Evolutionary conservation across 2,888 invertebrate genomes (phyloP).

Genomic region (Xestia c-nigrum): DNA sequence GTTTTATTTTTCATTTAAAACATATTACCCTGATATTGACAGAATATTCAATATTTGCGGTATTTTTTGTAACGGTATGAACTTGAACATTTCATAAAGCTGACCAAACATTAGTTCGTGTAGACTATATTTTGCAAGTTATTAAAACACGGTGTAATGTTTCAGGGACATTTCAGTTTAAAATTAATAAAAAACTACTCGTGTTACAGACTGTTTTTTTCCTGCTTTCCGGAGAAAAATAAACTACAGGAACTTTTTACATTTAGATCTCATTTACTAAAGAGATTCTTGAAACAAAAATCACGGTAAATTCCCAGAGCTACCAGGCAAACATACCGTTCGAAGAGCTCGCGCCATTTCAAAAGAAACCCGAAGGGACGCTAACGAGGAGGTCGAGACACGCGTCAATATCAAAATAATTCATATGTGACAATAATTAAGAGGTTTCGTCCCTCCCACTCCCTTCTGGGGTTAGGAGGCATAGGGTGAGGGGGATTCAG

Average conservation of each 20-base stretch:
- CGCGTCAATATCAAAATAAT: constrained; percentile 88
- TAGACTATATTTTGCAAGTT: background rate
- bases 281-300: constrained; percentile 50
- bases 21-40: background rate
- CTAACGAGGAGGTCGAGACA: constrained; percentile 71
- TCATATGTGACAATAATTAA: constrained; percentile 89
- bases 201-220: background rate
- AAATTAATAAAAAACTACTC: constrained; percentile 3
- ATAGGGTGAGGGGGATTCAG: constrained; percentile 65
- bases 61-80: background rate
- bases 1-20: background rate
- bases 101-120: background rate
- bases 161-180: constrained; percentile 2
- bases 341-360: constrained; percentile 56
- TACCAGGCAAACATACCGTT: constrained; percentile 61
- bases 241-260: constrained; percentile 17
- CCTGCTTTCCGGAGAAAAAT: background rate
- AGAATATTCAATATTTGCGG: background rate
- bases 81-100: background rate
- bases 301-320: constrained; percentile 32
- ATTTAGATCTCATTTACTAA: constrained; percentile 32
- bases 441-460: constrained; percentile 73
- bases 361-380: constrained; percentile 71
- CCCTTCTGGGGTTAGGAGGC: constrained; percentile 74
- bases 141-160: constrained; percentile 2